These are phyloP conservation scores for Scelioninae gen. 1 DNA, from an alignment of 2,888 invertebrate species.

Conservation along the genomic window DNA sequence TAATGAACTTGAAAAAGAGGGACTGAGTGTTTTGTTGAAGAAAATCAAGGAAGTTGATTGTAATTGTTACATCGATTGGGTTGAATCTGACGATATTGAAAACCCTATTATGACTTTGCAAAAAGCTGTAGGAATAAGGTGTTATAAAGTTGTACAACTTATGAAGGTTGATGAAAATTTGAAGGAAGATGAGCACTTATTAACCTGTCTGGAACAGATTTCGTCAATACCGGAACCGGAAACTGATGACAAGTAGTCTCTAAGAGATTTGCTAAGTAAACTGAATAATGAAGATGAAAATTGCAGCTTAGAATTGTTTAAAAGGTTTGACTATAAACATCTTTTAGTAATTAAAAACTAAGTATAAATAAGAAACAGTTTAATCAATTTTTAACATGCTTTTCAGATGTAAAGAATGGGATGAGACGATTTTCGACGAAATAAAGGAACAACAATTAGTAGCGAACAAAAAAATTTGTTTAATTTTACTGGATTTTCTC, in stretches of 20 bases:
- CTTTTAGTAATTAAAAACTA: no score
- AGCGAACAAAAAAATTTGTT: slow-evolving; percentile 74
- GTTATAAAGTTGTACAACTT: slow-evolving; percentile 75
- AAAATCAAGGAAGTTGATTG: slow-evolving; percentile 78
- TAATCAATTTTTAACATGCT: background rate
- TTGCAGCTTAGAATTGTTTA: background rate
- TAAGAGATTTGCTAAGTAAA: background rate
- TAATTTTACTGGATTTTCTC: slow-evolving; percentile 76
- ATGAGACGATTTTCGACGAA: slow-evolving; percentile 71
- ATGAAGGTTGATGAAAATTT: slow-evolving; percentile 70
- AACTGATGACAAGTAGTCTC: background rate
- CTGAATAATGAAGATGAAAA: background rate
- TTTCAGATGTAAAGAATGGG: slow-evolving; percentile 77
- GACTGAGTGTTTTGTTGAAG: slow-evolving; percentile 74
- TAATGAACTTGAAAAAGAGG: slow-evolving; percentile 70
- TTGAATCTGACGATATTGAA: slow-evolving; percentile 76
- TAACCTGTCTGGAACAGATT: slow-evolving; percentile 76
- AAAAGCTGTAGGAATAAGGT: slow-evolving; percentile 78
- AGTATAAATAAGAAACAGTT: background rate
- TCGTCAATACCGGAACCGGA: slow-evolving; percentile 74
- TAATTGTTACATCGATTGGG: slow-evolving; percentile 79
- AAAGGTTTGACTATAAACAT: background rate
- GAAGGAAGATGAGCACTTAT: slow-evolving; percentile 72
- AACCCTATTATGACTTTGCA: slow-evolving; percentile 77
- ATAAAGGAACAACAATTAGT: slow-evolving; percentile 65